Evolutionary conservation across 2,797 vertebrate species (phyloP).

Genomic region (Heteromormyrus szaboi): DNA sequence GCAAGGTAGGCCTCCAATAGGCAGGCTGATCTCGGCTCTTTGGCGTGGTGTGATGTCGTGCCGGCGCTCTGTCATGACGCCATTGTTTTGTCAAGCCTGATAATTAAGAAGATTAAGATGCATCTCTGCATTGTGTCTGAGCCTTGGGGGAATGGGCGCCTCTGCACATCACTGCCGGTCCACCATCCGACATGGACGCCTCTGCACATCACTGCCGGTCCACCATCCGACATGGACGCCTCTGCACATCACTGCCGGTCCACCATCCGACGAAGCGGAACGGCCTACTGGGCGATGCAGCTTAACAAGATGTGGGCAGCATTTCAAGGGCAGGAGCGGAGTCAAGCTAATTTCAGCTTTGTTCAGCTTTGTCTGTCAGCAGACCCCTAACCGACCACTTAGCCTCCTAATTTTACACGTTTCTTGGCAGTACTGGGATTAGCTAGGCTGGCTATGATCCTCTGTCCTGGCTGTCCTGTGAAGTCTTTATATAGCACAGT

Average conservation of each 20-base stretch:
- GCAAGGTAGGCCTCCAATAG: background rate
- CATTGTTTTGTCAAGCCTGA: background rate
- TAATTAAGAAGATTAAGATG: background rate
- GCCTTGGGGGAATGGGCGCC: background rate
- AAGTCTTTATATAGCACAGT: background rate
- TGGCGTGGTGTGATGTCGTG: background rate
- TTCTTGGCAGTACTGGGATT: background rate
- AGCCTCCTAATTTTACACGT: background rate
- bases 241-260: background rate
- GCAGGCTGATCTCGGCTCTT: background rate
- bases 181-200: background rate
- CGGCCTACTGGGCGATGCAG: background rate
- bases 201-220: background rate
- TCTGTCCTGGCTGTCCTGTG: background rate
- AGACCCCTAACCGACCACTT: background rate
- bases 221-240: background rate
- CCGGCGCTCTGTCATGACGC: background rate
- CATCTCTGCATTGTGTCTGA: background rate
- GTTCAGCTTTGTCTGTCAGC: background rate
- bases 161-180: background rate
- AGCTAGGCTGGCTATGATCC: background rate
- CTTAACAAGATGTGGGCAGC: background rate
- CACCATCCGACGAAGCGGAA: background rate
- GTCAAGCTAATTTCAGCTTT: background rate
- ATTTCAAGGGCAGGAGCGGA: background rate